phyloP scores from a whole-genome alignment of 1,140 invertebrate species.

The Drosophila pandora region DNA sequence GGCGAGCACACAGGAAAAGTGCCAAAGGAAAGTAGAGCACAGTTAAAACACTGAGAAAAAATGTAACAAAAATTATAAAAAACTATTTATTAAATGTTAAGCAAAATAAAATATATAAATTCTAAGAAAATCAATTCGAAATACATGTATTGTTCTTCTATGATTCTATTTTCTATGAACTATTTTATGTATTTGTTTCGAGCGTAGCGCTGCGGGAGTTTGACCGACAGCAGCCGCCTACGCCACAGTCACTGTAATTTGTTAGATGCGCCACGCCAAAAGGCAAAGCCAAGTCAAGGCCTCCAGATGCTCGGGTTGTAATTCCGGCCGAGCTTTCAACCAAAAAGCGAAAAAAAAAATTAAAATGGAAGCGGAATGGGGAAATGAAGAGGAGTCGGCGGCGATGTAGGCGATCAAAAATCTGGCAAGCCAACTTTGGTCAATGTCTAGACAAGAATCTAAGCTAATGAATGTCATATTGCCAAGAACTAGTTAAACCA shows the following conservation, averaged over 20 bases:
- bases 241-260: slow-evolving; percentile 41
- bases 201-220: slow-evolving; percentile 22
- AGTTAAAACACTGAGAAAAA: slow-evolving; percentile 19
- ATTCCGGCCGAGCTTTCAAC: slow-evolving; percentile 18
- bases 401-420: slow-evolving; percentile 38
- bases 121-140: no score
- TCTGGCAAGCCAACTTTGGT: slow-evolving; percentile 35
- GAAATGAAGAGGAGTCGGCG: slow-evolving; percentile 16
- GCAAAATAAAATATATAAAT: no score
- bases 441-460: slow-evolving; percentile 46
- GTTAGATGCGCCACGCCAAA: slow-evolving; percentile 43
- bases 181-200: no score
- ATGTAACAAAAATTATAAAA: neutral
- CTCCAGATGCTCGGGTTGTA: slow-evolving; percentile 34
- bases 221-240: slow-evolving; percentile 17
- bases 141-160: neutral
- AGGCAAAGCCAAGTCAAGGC: slow-evolving; percentile 38
- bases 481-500: slow-evolving; percentile 47
- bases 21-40: slow-evolving; percentile 28
- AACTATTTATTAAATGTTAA: neutral
- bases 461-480: slow-evolving; percentile 43
- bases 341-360: neutral
- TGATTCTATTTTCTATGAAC: slow-evolving; percentile 1
- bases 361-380: neutral
- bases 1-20: slow-evolving; percentile 21